Evolutionary conservation across 2,888 invertebrate genomes (phyloP).

Genomic region (Horisme vitalbata): DNA sequence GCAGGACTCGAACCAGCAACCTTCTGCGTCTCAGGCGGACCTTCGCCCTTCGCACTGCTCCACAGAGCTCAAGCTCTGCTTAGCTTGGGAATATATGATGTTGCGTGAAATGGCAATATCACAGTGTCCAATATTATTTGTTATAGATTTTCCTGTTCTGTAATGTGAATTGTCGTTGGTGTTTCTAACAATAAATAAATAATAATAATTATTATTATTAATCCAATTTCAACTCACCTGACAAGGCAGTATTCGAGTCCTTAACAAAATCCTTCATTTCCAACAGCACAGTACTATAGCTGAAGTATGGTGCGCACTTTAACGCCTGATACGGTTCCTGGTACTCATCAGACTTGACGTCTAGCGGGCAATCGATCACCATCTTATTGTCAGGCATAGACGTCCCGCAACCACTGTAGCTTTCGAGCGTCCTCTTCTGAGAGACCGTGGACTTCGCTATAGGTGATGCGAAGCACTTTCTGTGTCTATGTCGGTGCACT

Average conservation of each 20-base stretch:
- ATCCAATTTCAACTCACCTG: no score
- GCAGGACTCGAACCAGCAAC: no score
- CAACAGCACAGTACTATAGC: conserved; percentile 88
- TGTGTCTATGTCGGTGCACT: conserved; percentile 86
- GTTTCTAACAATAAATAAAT: no score
- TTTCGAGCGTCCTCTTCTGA: conserved; percentile 78
- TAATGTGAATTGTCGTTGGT: no score
- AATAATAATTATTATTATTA: no score
- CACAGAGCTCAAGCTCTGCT: no score
- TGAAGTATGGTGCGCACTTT: conserved; percentile 89
- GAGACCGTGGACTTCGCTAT: conserved; percentile 38
- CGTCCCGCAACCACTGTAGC: conserved; percentile 79
- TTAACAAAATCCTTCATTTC: conserved; percentile 88
- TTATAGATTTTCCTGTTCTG: no score
- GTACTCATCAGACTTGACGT: conserved; percentile 87
- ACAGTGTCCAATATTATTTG: no score
- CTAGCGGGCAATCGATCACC: conserved; percentile 82
- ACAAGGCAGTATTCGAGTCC: conserved; percentile 65
- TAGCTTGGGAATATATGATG: no score
- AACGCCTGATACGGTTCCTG: conserved; percentile 91
- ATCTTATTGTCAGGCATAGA: conserved; percentile 79
- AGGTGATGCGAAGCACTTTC: conserved; percentile 83
- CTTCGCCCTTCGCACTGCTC: no score
- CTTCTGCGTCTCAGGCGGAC: no score
- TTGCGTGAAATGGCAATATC: no score